These are phyloP conservation scores for Leucophenga varia DNA, from an alignment of 1,140 invertebrate genomes.

Conservation along the genomic window DNA sequence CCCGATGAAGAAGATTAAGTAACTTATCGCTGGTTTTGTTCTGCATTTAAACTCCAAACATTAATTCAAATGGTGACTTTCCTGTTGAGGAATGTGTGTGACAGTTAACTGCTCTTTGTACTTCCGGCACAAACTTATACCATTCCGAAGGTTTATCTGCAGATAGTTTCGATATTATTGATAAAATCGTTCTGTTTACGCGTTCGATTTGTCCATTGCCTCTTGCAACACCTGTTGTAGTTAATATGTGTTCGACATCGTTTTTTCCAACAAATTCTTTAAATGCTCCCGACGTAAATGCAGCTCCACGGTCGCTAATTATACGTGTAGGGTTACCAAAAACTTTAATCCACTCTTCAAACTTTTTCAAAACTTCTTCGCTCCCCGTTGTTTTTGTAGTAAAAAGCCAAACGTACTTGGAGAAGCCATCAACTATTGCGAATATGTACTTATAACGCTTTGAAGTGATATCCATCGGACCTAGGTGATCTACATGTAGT, in stretches of 20 bases:
- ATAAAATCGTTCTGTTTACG: conserved; percentile 32
- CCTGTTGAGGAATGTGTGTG: no score
- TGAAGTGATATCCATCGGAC: not conserved
- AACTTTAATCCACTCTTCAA: not conserved
- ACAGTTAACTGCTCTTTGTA: no score
- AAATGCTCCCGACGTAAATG: conserved; percentile 12
- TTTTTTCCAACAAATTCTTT: conserved; percentile 23
- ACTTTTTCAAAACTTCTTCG: not conserved
- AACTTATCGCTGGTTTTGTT: no score
- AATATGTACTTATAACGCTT: conserved; percentile 16
- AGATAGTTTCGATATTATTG: conserved; percentile 36
- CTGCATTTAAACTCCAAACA: no score
- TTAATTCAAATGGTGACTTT: no score
- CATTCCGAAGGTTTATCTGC: no score
- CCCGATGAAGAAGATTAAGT: no score
- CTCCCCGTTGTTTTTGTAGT: conserved; percentile 17
- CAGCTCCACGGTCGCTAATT: conserved; percentile 15
- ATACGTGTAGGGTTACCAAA: conserved; percentile 26
- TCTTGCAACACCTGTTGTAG: conserved; percentile 40
- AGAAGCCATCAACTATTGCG: conserved; percentile 33
- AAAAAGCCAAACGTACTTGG: conserved; percentile 36
- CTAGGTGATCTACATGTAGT: not conserved
- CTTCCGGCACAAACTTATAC: no score
- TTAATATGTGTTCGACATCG: conserved; percentile 24
- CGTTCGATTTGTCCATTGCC: conserved; percentile 45